Evolutionary conservation across 2,797 vertebrate species (phyloP), one percentile per base, ranked within the genome.

Genomic region (Cossypha polioptera): DNA sequence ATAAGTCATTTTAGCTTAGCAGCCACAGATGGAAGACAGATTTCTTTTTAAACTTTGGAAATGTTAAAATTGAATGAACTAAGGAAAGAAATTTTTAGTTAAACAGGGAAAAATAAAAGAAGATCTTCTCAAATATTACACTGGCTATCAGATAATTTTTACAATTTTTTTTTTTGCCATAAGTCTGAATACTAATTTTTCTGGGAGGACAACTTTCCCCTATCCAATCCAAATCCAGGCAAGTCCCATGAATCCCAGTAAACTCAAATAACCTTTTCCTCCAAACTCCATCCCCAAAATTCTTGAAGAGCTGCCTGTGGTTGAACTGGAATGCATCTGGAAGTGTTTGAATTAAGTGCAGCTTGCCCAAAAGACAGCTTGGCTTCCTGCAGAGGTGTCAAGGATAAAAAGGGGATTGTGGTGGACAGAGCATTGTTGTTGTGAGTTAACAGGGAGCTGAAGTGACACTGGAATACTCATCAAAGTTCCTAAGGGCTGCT

Each of bases 401-500:
- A 86, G 83, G 69, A 86, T 83, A 31, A 62, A 88, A 83, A 66
- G 33, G 43, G 51, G 48, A 66, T 73, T 75, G 76, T 66, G 88
- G 91, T 66, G 83, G 76, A 62, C 66, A 69, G 33, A 53, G 68
- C 57, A 67, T 16, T 88, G 89, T 40, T 94, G 45, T 1, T 71
- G 54, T 68, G 84, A 85, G n/a, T 45, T 88, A 68, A 74, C 35
- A 88, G 74, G 17, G 88, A 80, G 85, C 57, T 74, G 63, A 85
- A 72, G 73, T 2, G 28, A 91, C 94, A 61, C 93, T 96, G 96
- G 92, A 93, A 97, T 94, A 95, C 65, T 89, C 89, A 93, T 95
- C 89, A 92, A 68, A 90, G 91, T 94, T 96, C 96, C 92, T 93
- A 76, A 84, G 90, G 96, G 94, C 78, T 71, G 58, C 36, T 90